Evolutionary conservation across 2,888 invertebrate species (phyloP).

Genomic region (Danaus chrysippus): DNA sequence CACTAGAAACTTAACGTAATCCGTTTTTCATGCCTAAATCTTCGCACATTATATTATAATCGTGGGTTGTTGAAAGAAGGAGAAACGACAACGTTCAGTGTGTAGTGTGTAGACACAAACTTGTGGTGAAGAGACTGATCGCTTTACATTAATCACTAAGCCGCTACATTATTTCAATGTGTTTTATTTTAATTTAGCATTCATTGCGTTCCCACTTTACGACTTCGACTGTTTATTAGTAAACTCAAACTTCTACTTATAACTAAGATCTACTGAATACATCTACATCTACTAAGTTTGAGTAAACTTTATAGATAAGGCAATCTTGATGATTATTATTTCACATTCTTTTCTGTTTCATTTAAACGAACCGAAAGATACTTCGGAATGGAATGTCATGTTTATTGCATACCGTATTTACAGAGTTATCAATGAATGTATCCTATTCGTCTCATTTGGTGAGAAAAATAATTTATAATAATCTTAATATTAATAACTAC

Average conservation of each 20-base stretch:
- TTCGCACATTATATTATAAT: too few relatives aligned
- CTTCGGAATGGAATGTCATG: neutral
- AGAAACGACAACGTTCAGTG: too few relatives aligned
- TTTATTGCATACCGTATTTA: neutral
- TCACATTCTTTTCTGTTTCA: neutral
- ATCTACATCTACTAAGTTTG: slow-evolving; percentile 5
- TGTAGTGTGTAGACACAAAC: too few relatives aligned
- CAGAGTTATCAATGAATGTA: neutral
- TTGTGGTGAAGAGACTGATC: too few relatives aligned
- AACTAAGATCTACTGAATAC: slow-evolving; percentile 3
- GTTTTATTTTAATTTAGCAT: neutral
- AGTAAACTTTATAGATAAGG: slow-evolving; percentile 7
- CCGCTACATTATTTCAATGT: too few relatives aligned
- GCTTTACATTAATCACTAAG: too few relatives aligned
- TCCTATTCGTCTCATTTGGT: neutral
- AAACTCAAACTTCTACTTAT: slow-evolving; percentile 5
- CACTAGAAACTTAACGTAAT: too few relatives aligned
- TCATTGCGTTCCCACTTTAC: neutral
- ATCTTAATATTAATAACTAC: slow-evolving; percentile 20
- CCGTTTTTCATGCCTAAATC: too few relatives aligned
- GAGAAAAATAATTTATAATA: slow-evolving; percentile 2
- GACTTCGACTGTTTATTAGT: neutral
- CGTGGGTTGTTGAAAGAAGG: too few relatives aligned
- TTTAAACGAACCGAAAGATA: neutral
- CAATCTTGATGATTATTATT: neutral